Base-by-base conservation (phyloP, 2,888 invertebrate species). In the Aphidoletes aphidimyza region DNA sequence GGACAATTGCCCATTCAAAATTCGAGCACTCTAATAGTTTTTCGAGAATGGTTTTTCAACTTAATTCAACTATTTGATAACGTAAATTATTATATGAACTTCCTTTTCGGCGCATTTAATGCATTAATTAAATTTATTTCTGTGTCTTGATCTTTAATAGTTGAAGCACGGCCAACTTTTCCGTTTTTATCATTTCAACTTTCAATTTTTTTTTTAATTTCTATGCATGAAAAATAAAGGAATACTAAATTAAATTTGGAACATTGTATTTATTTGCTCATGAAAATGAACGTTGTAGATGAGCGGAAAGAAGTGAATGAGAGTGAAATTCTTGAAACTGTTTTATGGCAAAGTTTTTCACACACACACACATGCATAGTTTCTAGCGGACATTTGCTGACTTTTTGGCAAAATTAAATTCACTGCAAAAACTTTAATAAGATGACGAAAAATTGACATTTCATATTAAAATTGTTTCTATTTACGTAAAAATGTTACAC, bases 31-130 rank as follows among this genome's bases (percentile, higher is more conserved):
- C 69, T 69, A 30, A 69, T 69, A 69, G 69, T 69, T 69, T 69
- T 30, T 22, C 17, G 11, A 30, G 30, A 30, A 14, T 69, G 69
- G 69, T 69, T 69, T 34, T 54, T 17, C 54, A 54, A 54, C 54
- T 54, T 54, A 54, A 54, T n/a, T 69, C 69, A 69, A 69, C 69
- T 69, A 34, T 69, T 69, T 69, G 69, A 69, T 69, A 69, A 14
- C 69, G 69, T 30, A 69, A 69, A 69, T 69, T 69, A 34, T 69
- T 30, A 69, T 69, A 30, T 69, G 69, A 69, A 69, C 30, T 69
- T 30, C 9, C 54, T 14, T 69, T 69, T n/a, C 30, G 26, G 34
- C 69, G 30, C 69, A 11, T 69, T 69, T 30, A 69, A 30, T 69
- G 30, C 30, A 69, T 69, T 69, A 69, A 69, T 69, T 69, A 69